Percentiles rank a stretch among this genome's conserved stretches.
phyloP scores from a whole-genome alignment of 2,888 invertebrate species.

The Temnothorax ravouxi region DNA sequence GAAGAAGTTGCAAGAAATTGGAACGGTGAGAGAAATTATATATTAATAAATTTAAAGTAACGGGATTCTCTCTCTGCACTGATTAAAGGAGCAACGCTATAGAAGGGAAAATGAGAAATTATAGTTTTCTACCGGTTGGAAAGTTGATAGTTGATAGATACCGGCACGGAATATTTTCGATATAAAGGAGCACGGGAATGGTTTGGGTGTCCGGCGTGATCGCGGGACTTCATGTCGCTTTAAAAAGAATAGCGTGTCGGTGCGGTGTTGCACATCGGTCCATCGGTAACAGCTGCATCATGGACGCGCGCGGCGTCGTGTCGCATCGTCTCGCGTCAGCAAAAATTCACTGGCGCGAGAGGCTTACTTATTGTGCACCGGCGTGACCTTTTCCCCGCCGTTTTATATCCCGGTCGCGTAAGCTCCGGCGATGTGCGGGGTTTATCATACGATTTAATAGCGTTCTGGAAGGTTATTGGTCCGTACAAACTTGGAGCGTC shows the following conservation, averaged over 20 bases:
- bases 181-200: not conserved
- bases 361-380: constrained; percentile 50
- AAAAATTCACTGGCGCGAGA: constrained; percentile 52
- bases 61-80: not conserved
- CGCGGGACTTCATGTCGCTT: constrained; percentile 35
- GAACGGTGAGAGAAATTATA: not conserved
- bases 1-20: not conserved
- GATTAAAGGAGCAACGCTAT: not conserved
- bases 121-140: not conserved
- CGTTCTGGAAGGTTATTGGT: constrained; percentile 67
- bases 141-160: not conserved
- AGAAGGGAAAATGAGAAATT: not conserved
- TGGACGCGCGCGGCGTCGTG: constrained; percentile 27
- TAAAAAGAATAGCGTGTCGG: constrained; percentile 27
- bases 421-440: constrained; percentile 49
- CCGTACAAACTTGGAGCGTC: constrained; percentile 60
- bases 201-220: not conserved
- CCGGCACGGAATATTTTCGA: not conserved
- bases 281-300: constrained; percentile 51
- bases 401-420: constrained; percentile 49
- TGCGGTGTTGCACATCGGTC: constrained; percentile 46
- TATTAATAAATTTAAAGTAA: not conserved
- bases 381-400: constrained; percentile 39
- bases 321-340: constrained; percentile 41
- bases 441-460: constrained; percentile 71